Evolutionary conservation across 2,888 invertebrate genomes (phyloP), one percentile per base, ranked within the genome.

Genomic region (Cerastis rubricosa): DNA sequence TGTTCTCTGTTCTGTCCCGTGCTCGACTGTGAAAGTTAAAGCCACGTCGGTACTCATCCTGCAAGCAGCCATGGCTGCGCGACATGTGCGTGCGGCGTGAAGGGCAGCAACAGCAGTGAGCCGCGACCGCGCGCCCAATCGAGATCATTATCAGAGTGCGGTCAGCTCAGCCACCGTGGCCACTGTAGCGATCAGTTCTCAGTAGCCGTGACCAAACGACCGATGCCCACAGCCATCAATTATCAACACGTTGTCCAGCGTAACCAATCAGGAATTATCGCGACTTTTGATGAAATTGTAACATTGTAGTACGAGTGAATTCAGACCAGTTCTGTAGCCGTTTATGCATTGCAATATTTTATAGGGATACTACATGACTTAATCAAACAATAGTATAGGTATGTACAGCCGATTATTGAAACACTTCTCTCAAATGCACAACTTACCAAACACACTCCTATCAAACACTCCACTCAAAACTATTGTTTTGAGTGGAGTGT

Each of bases 111-210:
- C 49, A 45, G 54, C 81, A 63, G 29, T 87, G 76, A 76, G 2
- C 67, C 83, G 74, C 57, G 43, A 64, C 76, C 7, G 40, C 59
- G 45, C 66, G 59, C 67, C 59, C 40, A 81, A 76, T 82, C 75
- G 54, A 12, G 59, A 25, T 67, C 67, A 68, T 74, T 74, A 76
- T 87, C 70, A 85, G 86, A 87, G 74, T 79, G 74, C 70, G 77
- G 14, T 66, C 64, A 59, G 22, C n/a, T 64, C 40, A 45, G 49
- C 40, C 43, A 29, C 25, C 14, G 45, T 35, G 54, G 43, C 59
- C 22, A 57, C 35, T 81, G 71, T 68, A 68, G 59, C 61, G 69
- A 49, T 11, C 70, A 74, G 63, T 29, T 29, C 47, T 81, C 76
- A 57, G 75, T 71, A 70, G 51, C 59, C 71, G 45, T 81, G 69